Evolutionary conservation across 1,140 invertebrate species (phyloP).

Genomic region (Macrosteles quadrilineatus): DNA sequence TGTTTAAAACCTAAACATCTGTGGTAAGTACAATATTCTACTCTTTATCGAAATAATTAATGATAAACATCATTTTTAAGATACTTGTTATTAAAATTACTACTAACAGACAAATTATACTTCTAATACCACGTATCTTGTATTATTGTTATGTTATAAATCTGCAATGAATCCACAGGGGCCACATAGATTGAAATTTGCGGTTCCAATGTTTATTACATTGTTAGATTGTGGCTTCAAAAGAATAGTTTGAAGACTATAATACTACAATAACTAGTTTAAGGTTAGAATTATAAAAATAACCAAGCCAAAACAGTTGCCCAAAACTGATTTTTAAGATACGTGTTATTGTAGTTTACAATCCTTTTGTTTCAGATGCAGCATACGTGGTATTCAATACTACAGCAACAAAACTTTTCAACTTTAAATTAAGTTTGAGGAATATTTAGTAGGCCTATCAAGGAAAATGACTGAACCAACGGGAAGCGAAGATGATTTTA

Average conservation of each 20-base stretch:
- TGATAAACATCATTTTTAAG: not conserved
- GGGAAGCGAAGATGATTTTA: too few species aligned
- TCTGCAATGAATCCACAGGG: not conserved
- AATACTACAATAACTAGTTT: slow-evolving; percentile 3
- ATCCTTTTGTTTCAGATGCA: too few species aligned
- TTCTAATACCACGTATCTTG: slow-evolving; percentile 1
- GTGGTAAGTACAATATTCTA: not conserved
- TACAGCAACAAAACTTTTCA: too few species aligned
- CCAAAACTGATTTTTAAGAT: not conserved
- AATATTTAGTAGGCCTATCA: too few species aligned
- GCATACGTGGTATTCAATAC: too few species aligned
- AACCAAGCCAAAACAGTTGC: not conserved
- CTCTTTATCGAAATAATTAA: slow-evolving; percentile 2
- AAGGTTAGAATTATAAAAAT: slow-evolving; percentile 3
- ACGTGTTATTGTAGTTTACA: too few species aligned
- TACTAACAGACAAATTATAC: not conserved
- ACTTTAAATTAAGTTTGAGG: too few species aligned
- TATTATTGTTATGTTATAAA: not conserved
- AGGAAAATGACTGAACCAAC: too few species aligned
- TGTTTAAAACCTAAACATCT: too few species aligned
- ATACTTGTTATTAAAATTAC: slow-evolving; percentile 8
- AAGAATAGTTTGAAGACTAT: not conserved
- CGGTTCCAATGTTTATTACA: not conserved
- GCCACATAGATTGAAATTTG: not conserved
- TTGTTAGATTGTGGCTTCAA: not conserved